Conservation (phyloP, 2,888 invertebrate species). For the Stramonita haemastoma region DNA sequence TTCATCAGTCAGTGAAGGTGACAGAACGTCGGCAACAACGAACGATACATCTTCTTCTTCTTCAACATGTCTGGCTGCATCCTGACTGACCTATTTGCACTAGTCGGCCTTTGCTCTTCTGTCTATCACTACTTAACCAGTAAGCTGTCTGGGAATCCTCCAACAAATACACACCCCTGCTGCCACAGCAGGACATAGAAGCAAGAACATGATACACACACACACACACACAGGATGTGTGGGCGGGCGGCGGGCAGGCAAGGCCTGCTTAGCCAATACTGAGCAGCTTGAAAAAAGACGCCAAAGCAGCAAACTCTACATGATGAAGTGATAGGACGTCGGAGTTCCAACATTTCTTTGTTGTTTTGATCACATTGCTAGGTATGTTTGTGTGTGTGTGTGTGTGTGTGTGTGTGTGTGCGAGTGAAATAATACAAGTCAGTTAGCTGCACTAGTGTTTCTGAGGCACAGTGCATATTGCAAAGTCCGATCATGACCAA, state of each 20-base stretch:
- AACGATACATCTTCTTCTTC: no score
- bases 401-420: no score
- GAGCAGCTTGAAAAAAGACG: not conserved
- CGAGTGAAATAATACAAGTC: not conserved
- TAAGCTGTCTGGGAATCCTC: constrained; percentile 27
- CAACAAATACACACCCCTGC: not conserved
- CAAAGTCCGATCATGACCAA: not conserved
- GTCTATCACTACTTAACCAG: not conserved
- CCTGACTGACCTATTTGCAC: no score
- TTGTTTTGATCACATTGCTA: not conserved
- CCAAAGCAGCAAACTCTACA: not conserved
- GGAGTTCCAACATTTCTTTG: not conserved
- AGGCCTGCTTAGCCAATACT: not conserved
- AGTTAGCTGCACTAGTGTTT: not conserved
- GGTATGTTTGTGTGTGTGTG: not conserved
- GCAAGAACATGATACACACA: not conserved
- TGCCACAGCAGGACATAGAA: not conserved
- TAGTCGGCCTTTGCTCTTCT: not conserved
- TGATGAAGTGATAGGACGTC: not conserved
- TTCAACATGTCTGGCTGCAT: constrained; percentile 7
- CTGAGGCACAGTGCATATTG: not conserved
- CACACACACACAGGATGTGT: not conserved
- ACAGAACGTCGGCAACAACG: constrained; percentile 27
- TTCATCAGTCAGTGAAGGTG: constrained; percentile 40
- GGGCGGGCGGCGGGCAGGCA: not conserved